These are phyloP conservation scores for Caenorhabditis japonica DNA, from an alignment of 2,888 invertebrate genomes.

Conservation along the genomic window DNA sequence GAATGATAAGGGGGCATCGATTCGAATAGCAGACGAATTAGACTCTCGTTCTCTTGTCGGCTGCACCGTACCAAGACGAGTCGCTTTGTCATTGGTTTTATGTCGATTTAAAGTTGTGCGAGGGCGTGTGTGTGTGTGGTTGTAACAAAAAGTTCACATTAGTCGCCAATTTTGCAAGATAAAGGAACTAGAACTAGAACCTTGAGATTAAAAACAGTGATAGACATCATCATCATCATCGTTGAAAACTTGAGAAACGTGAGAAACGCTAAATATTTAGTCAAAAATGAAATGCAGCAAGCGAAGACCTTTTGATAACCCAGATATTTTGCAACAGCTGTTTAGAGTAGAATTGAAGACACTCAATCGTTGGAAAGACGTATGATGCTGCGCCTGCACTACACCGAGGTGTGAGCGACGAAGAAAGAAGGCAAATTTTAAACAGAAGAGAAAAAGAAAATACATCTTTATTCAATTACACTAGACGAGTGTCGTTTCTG, in stretches of 20 bases:
- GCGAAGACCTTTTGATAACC: conserved; percentile 6
- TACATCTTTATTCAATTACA: conserved; percentile 9
- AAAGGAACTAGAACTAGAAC: conserved; percentile 7
- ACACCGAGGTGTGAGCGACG: background rate
- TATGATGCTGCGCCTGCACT: too few species aligned
- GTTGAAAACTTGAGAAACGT: too few species aligned
- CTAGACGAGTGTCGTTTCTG: background rate
- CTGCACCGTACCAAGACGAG: conserved; percentile 1
- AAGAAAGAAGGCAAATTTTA: background rate
- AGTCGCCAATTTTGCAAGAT: conserved; percentile 6
- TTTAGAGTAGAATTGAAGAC: conserved; percentile 1
- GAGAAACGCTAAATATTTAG: too few species aligned
- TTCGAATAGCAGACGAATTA: too few species aligned
- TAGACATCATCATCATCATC: too few species aligned
- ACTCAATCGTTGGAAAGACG: background rate
- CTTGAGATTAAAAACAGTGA: conserved; percentile 1
- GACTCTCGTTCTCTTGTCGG: background rate
- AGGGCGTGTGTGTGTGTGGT: background rate
- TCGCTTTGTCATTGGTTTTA: conserved; percentile 15
- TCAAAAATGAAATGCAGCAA: too few species aligned
- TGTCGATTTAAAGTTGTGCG: conserved; percentile 10
- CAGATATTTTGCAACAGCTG: conserved; percentile 11
- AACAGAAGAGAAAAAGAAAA: conserved; percentile 1
- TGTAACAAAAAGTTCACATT: conserved; percentile 32
- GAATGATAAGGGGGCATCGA: conserved; percentile 3